A percentile compares a stretch with the other conserved stretches of the same genome.
Evolutionary conservation across 2,888 invertebrate species (phyloP).

Genomic region (Dioctria rufipes): DNA sequence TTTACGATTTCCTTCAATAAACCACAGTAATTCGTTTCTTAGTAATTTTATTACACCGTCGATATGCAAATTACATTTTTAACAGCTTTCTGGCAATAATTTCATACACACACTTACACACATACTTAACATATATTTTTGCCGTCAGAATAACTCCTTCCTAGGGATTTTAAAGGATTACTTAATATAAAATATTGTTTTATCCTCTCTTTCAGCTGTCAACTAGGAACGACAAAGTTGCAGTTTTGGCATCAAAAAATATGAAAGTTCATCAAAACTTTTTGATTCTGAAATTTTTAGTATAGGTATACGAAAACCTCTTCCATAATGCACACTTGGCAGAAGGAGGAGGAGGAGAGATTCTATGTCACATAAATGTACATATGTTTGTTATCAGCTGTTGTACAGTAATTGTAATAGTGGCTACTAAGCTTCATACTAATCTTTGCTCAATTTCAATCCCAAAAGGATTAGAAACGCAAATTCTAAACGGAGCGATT

Average conservation of each 20-base stretch:
- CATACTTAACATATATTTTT: too few species aligned
- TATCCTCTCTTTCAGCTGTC: too few species aligned
- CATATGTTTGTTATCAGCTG: background rate
- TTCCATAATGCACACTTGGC: background rate
- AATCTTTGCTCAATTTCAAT: background rate
- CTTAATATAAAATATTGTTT: too few species aligned
- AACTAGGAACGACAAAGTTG: background rate
- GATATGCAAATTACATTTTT: too few species aligned
- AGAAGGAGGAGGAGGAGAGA: background rate
- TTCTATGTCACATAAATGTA: background rate
- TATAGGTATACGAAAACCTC: background rate
- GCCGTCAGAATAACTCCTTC: too few species aligned
- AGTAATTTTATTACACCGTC: too few species aligned
- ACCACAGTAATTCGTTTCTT: too few species aligned
- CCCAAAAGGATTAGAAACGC: background rate
- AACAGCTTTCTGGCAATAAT: too few species aligned
- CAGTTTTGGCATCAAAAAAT: background rate
- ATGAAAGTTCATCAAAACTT: background rate
- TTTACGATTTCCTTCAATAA: too few species aligned
- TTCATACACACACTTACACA: too few species aligned
- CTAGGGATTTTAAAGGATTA: too few species aligned
- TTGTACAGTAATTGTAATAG: too few species aligned
- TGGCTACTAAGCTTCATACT: background rate
- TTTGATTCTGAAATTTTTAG: background rate
- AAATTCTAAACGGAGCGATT: background rate